Conservation (phyloP, 2,113 vertebrate species). For the Gila orcuttii region DNA sequence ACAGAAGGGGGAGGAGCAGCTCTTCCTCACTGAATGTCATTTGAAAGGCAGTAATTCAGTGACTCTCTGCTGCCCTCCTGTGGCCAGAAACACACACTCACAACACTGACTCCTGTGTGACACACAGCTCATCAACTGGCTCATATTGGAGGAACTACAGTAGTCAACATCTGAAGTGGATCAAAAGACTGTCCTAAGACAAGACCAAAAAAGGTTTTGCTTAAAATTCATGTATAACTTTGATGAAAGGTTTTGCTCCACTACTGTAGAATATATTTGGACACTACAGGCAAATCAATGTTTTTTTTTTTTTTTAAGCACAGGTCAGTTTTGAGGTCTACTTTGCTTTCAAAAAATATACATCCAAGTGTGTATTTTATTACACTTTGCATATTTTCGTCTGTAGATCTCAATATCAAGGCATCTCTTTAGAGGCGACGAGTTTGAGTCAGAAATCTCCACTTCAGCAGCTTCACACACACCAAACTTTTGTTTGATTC, state of each 20-base stretch:
- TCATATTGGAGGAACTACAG: no score
- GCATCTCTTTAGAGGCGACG: neutral
- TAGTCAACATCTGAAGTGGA: no score
- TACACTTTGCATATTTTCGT: neutral
- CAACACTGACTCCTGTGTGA: no score
- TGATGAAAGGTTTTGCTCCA: no score
- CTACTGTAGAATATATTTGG: neutral
- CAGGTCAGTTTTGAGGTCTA: no score
- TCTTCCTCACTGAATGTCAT: constrained; percentile 52
- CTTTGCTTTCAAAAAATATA: neutral
- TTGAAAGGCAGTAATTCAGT: constrained; percentile 41
- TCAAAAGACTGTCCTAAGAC: no score
- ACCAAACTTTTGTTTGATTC: neutral
- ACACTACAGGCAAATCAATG: neutral
- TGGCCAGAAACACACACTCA: neutral
- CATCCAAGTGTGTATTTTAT: neutral
- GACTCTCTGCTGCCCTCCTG: constrained; percentile 48
- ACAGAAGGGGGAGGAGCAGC: constrained; percentile 44
- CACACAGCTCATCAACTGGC: no score
- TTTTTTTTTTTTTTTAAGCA: neutral
- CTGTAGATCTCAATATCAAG: neutral
- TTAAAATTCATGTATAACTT: no score
- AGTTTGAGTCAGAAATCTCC: neutral
- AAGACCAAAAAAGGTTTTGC: no score
- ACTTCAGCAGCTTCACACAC: neutral